Base-by-base conservation (phyloP, 2,113 vertebrate genomes). In the Malurus elegans region DNA sequence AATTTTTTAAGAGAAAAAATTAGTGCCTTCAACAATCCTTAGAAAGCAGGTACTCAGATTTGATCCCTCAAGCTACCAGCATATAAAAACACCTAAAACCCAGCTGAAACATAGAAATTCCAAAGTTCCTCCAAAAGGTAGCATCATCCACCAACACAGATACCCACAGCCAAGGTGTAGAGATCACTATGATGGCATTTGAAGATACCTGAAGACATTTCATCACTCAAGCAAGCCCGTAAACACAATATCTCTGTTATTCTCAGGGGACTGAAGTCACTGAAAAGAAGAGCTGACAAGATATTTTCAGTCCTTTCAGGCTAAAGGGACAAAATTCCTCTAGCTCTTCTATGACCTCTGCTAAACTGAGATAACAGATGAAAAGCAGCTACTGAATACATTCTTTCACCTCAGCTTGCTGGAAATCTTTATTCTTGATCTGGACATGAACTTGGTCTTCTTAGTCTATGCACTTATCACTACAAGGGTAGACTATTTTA, bases 341-440 rank as follows among this genome's bases (percentile, higher is more conserved):
- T 32, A 80, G 29, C 38, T 78, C 38, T 80, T 50, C 32, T 66
- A 32, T 7, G 12, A 64, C 23, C 24, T 78, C 47, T 74, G 47
- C 51, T 84, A 85, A 84, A 74, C 26, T 6, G 1, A 78, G 51
- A 45, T 32, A 83, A 74, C 0, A 60, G 31, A 67, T 71, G 14
- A 84, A 81, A 74, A 90, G 48, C 20, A 89, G 26, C 70, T 56
- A 67, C 25, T 56, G 44, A 53, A 66, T 76, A 71, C 86, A 36
- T 0, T 21, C 7, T 86, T 81, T 90, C 48, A 67, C 36, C 12
- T 34, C 34, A 79, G 28, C 48, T 67, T 64, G 24, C 38, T 85
- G 57, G 6, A 81, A 87, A 75, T 71, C 32, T 86, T 89, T 38
- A 53, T 74, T 71, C 51, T 94, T 54, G 26, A 62, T 84, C 60